phyloP scores from a whole-genome alignment of 2,888 invertebrate genomes.

The Cremastinae sp. region DNA sequence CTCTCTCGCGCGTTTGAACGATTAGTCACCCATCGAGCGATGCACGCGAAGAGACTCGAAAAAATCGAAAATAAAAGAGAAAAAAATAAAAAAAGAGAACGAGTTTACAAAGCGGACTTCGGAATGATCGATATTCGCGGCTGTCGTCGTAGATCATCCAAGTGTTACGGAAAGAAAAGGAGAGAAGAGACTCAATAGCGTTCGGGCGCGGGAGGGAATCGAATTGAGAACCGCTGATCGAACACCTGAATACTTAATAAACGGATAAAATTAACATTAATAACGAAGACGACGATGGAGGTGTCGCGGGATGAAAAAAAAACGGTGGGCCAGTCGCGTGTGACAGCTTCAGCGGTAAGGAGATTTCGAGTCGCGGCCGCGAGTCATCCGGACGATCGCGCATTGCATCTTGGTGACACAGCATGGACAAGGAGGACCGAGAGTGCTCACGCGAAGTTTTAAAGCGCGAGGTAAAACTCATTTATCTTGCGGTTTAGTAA shows the following conservation, averaged over 20 bases:
- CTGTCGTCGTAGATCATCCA: constrained; percentile 60
- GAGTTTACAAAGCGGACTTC: constrained; percentile 10
- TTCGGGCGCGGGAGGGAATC: neutral
- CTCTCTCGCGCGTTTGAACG: constrained; percentile 18
- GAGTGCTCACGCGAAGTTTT: constrained; percentile 69
- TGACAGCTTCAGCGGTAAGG: constrained; percentile 67
- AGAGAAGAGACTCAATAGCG: neutral
- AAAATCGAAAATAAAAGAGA: neutral
- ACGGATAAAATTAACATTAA: constrained; percentile 80
- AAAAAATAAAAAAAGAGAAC: constrained; percentile 6
- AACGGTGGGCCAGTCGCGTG: constrained; percentile 72
- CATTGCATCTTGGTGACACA: neutral
- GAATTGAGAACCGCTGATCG: constrained; percentile 75
- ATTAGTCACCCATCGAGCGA: constrained; percentile 36
- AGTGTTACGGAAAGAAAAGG: constrained; percentile 20
- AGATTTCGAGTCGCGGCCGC: constrained; percentile 14
- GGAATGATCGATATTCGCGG: constrained; percentile 50
- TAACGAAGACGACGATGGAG: constrained; percentile 77
- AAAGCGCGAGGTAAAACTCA: constrained; percentile 71
- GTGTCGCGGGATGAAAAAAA: constrained; percentile 68
- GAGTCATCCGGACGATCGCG: too few relatives aligned
- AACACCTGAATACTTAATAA: constrained; percentile 81
- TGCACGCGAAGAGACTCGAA: neutral
- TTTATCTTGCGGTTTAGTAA: neutral
- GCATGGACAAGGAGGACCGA: constrained; percentile 70